Conservation (phyloP, 1,140 invertebrate genomes). For the Agrilus planipennis region DNA sequence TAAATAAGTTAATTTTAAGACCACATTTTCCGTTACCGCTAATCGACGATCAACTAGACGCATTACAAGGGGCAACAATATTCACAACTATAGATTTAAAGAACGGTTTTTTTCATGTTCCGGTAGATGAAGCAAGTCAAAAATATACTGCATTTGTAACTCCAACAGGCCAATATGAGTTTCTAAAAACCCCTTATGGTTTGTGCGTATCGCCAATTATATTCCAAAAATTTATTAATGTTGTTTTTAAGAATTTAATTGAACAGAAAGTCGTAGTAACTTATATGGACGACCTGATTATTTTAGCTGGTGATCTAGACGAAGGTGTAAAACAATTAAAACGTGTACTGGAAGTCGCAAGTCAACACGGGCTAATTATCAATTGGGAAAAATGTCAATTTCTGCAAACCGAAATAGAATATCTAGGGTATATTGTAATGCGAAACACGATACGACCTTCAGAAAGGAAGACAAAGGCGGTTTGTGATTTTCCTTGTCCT, state of each 20-base stretch:
- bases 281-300: no score
- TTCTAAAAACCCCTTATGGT: constrained; percentile 3
- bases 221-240: no score
- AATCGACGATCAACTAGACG: constrained; percentile 5
- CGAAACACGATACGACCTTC: no score
- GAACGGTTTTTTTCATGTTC: not conserved
- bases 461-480: no score
- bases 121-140: not conserved
- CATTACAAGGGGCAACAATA: not conserved
- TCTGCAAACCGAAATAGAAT: no score
- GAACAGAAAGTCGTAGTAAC: no score
- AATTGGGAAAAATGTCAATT: no score
- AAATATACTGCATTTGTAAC: constrained; percentile 3
- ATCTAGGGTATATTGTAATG: no score
- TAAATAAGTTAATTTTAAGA: not conserved
- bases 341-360: no score
- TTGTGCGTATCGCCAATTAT: constrained; percentile 5
- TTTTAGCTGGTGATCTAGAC: no score
- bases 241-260: not conserved
- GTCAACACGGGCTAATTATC: no score
- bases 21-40: constrained; percentile 3
- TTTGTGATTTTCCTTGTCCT: constrained; percentile 1
- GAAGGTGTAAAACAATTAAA: no score
- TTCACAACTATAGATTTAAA: constrained; percentile 1
- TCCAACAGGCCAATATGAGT: constrained; percentile 6